Evolutionary conservation across 1,140 invertebrate genomes (phyloP), one percentile per base, ranked within the genome.

Genomic region (Aculops lycopersici): DNA sequence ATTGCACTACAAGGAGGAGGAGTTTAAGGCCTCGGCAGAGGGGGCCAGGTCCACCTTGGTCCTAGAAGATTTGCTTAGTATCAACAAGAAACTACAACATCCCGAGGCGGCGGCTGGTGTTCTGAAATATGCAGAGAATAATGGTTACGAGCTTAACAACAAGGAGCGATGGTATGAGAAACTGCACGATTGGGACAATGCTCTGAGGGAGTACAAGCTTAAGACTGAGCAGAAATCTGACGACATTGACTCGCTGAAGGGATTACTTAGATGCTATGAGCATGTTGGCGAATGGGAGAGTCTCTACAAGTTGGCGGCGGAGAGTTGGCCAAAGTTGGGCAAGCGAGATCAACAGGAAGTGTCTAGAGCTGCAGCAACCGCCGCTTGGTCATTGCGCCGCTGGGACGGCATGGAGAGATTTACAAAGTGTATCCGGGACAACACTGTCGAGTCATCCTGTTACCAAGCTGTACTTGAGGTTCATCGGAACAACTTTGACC

Each of bases 151-250:
- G 37, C 42, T 59, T 53, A 55, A 58, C 58, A 74, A 92, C 0
- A 78, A 94, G 55, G 81, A 92, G 37, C 63, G 78, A 4, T 98
- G 90, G 90, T 94, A 94, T 54, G 92, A 99, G 54, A 95, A 95
- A 55, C 60, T 98, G 2, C 84, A 95, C 52, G 84, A 94, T 51
- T 98, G 88, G 88, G 81, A 95, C 47, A 78, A 80, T 53, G 92
- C 92, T 0, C 59, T 95, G 14, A 63, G 71, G 41, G 65, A 84
- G 1, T 97, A 97, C 52, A 61, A 69, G 36, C 45, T 63, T 4
- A 62, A 64, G 12, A 38, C 42, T 39, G 50, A 52, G 17, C 46
- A 52, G 35, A 47, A 45, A 42, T 43, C 46, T 18, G 64, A 72
- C 48, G 74, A 88, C 52, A 59, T 73, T 13, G 81, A 86, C 38